Evolutionary conservation across 2,797 vertebrate species (phyloP), one percentile per base, ranked within the genome.

Genomic region (Pseudomugil tenellus): DNA sequence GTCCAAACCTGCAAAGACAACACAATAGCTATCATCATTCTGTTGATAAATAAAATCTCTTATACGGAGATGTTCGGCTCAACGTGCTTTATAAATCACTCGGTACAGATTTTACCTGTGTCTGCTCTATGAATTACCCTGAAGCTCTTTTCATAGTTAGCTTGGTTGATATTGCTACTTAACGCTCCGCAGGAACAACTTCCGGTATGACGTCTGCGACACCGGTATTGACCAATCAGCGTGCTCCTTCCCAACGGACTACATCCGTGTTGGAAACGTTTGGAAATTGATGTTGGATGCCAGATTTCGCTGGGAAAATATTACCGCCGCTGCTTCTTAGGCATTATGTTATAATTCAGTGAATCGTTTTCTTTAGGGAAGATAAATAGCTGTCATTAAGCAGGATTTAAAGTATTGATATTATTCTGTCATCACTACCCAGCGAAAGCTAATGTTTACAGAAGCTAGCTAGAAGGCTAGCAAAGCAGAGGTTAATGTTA

Each of bases 1-100:
- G 56, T 76, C 79, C 87, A 80, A 76, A 83, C 73, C 93, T 94
- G 78, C n/a, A 70, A 73, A 74, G 6, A 46, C 29, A 56, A 51
- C 77, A 31, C 41, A 62, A 53, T 32, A n/a, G n/a, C n/a, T n/a
- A 63, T 17, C 35, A 64, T 39, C 63, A 65, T 46, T 14, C 12
- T 34, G 59, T 31, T 58, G 28, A 1, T 62, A 51, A 41, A 35
- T 58, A 2, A 4, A 25, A 34, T 37, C 34, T 32, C 1, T 4
- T 4, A 14, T 48, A 4, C 17, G 25, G 21, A 2, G n/a, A 19
- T 10, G 16, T 21, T 52, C 1, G n/a, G 8, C 25, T 25, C 13
- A 25, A 3, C 25, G 3, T 12, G 29, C 35, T 56, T 51, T 0
- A 35, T 16, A n/a, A 1, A 10, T 39, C 6, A 23, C 0, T 34